Evolutionary conservation across 2,113 vertebrate genomes (phyloP), one percentile per base, ranked within the genome.

Genomic region (Madoqua kirkii): DNA sequence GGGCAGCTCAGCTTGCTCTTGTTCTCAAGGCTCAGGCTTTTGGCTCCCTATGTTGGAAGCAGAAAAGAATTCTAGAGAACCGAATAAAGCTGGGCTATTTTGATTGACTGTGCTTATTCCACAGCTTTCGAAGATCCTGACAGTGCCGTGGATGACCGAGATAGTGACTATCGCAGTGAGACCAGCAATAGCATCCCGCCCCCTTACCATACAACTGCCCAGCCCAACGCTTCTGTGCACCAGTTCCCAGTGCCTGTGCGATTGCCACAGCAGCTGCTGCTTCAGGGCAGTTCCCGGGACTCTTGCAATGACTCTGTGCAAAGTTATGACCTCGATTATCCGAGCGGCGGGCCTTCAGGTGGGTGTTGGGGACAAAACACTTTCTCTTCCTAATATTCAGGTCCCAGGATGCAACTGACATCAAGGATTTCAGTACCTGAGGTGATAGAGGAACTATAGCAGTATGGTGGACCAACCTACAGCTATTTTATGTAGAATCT

Each of bases 81-180:
- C 9, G 17, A 14, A 8, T 71, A 31, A 45, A 57, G 5, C 40
- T 55, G 55, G 60, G 6, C 17, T 96, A 25, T 74, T 43, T 12
- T 92, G 76, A 86, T 59, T 96, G 94, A 93, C 93, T 84, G 9
- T 85, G 97, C 95, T 97, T 98, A 19, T 98, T 98, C 96, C 83
- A 79, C 97, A 99, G 99, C 99, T 60, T 99, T 99, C 89, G 99
- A 99, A 98, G 99, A 99, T 84, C 99, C 99, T 55, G 99, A 99
- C 98, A 99, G 99, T 83, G 99, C 99, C 0, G 99, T 99, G 15
- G 99, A 99, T 57, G 99, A 99, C 98, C 98, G 99, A 89, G 99
- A 99, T 96, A 99, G 99, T 5, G 99, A 99, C 98, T 99, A 99
- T 95, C 99, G 99, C 95, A 99, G 99, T 4, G 99, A 99, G 98